phyloP scores from a whole-genome alignment of 2,797 vertebrate genomes.

The Dendrocincla fuliginosa region DNA sequence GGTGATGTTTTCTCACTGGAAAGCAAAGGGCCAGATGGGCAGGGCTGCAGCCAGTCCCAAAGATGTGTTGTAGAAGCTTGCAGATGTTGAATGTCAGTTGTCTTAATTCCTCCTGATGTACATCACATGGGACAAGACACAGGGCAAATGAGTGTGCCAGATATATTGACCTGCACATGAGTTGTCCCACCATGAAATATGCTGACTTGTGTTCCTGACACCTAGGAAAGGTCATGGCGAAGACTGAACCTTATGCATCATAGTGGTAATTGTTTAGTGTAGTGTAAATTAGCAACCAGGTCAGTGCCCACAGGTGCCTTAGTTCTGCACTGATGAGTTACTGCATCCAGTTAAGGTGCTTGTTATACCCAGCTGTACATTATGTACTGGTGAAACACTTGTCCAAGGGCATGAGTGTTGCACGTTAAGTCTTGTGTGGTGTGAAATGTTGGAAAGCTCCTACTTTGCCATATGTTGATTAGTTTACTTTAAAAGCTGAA shows the following conservation, averaged over 20 bases:
- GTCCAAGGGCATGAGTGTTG: neutral
- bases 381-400: neutral
- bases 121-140: neutral
- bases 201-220: neutral
- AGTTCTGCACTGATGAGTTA: neutral
- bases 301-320: neutral
- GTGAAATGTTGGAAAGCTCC: neutral
- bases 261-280: neutral
- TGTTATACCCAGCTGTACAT: neutral
- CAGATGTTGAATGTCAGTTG: neutral
- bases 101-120: neutral
- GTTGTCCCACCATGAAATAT: neutral
- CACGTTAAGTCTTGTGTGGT: neutral
- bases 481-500: neutral
- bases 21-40: neutral
- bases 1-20: neutral
- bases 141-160: neutral
- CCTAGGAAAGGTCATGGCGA: neutral
- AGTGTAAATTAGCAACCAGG: neutral
- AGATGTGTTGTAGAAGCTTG: neutral
- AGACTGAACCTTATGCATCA: neutral
- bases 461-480: neutral
- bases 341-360: neutral
- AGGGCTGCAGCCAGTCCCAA: neutral
- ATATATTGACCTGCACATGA: neutral